Conservation (phyloP, 2,888 invertebrate genomes). For the Diloba caeruleocephala region DNA sequence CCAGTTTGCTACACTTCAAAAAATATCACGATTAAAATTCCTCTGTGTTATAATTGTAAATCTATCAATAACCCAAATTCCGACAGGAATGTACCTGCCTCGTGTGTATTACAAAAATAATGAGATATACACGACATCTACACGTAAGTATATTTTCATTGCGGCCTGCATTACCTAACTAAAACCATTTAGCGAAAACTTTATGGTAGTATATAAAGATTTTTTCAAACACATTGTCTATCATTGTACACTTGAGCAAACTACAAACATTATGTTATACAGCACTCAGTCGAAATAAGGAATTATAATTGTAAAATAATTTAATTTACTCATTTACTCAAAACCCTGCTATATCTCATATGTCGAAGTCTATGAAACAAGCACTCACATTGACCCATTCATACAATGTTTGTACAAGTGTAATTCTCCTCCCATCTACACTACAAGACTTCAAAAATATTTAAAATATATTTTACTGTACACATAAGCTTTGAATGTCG, state of each 20-base stretch:
- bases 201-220: conserved; percentile 32
- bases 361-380: conserved; percentile 1
- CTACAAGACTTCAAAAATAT: conserved; percentile 9
- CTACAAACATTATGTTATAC: conserved; percentile 38
- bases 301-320: conserved; percentile 43
- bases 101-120: conserved; percentile 29
- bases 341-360: conserved; percentile 18
- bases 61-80: conserved; percentile 14
- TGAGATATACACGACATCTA: conserved; percentile 26
- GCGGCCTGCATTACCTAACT: conserved; percentile 11
- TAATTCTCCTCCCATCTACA: conserved; percentile 3
- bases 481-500: conserved; percentile 15
- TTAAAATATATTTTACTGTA: conserved; percentile 30
- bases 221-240: conserved; percentile 45
- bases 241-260: conserved; percentile 57
- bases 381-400: neutral
- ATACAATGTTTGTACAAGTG: conserved; percentile 2
- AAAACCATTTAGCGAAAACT: conserved; percentile 16
- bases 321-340: conserved; percentile 44
- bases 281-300: conserved; percentile 36
- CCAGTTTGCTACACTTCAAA: conserved; percentile 20
- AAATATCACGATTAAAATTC: conserved; percentile 25
- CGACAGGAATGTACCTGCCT: conserved; percentile 38
- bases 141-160: conserved; percentile 13
- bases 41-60: conserved; percentile 15